These are phyloP conservation scores for Amorpha juglandis DNA, from an alignment of 2,888 invertebrate species.

Conservation along the genomic window DNA sequence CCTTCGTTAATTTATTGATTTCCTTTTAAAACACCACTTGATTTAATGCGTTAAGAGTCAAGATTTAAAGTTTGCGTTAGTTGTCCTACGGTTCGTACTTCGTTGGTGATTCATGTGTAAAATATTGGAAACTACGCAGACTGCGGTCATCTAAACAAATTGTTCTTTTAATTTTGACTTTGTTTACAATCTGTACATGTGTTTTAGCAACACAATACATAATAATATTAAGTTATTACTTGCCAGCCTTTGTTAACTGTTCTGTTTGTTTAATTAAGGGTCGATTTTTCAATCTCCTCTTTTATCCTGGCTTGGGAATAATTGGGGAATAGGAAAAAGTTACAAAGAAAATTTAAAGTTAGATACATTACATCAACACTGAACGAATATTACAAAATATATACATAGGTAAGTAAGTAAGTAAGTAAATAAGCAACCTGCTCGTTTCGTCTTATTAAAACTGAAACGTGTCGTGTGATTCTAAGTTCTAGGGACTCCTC, in stretches of 20 bases:
- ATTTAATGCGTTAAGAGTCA: slow-evolving; percentile 47
- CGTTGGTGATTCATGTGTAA: slow-evolving; percentile 27
- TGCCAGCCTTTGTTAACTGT: not conserved
- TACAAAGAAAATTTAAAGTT: no score
- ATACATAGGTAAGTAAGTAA: no score
- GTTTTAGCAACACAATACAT: slow-evolving; percentile 1
- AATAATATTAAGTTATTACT: slow-evolving; percentile 6
- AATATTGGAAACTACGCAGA: slow-evolving; percentile 29
- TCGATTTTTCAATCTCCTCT: no score
- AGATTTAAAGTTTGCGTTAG: slow-evolving; percentile 45
- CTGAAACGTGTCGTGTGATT: no score
- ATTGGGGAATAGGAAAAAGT: no score
- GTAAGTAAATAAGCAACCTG: no score
- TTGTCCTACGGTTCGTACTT: slow-evolving; percentile 8
- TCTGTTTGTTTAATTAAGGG: not conserved
- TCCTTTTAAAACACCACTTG: slow-evolving; percentile 44
- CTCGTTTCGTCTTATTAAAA: no score
- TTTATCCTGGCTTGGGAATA: no score
- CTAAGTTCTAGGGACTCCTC: no score
- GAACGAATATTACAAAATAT: no score
- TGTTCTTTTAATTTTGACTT: slow-evolving; percentile 6
- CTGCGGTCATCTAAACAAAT: slow-evolving; percentile 16
- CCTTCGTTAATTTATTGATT: slow-evolving; percentile 52
- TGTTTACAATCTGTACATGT: slow-evolving; percentile 11
- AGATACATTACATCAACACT: no score